Conservation (phyloP, 2,797 vertebrate genomes). For the Darevskia mixta region DNA sequence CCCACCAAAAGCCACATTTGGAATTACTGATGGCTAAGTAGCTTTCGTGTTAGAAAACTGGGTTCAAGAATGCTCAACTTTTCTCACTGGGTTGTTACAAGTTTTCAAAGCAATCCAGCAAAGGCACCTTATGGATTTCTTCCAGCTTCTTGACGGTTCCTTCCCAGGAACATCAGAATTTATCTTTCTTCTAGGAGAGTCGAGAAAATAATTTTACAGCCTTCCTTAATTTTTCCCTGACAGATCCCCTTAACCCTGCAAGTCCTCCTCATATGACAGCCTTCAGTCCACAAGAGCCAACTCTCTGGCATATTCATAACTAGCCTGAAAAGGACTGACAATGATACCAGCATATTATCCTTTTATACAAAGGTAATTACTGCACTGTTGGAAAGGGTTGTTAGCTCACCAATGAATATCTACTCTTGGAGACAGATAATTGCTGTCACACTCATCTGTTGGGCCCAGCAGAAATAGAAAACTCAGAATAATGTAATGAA, state of each 20-base stretch:
- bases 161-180: neutral
- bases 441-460: neutral
- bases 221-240: neutral
- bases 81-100: neutral
- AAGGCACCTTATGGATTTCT: slow-evolving; percentile 2
- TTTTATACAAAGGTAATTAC: slow-evolving; percentile 8
- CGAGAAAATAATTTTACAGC: neutral
- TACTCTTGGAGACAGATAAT: neutral
- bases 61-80: neutral
- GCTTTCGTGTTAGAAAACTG: neutral
- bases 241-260: neutral
- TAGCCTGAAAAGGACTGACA: slow-evolving; percentile 1
- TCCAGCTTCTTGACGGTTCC: neutral
- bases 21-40: neutral
- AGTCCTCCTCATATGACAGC: slow-evolving; percentile 4
- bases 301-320: neutral
- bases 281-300: slow-evolving; percentile 25
- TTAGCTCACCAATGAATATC: slow-evolving; percentile 11
- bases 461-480: neutral
- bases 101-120: neutral
- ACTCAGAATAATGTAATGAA: neutral
- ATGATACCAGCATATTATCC: neutral
- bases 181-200: neutral
- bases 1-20: neutral
- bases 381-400: neutral